Evolutionary conservation across 2,888 invertebrate genomes (phyloP).

Genomic region (Trilocha varians): DNA sequence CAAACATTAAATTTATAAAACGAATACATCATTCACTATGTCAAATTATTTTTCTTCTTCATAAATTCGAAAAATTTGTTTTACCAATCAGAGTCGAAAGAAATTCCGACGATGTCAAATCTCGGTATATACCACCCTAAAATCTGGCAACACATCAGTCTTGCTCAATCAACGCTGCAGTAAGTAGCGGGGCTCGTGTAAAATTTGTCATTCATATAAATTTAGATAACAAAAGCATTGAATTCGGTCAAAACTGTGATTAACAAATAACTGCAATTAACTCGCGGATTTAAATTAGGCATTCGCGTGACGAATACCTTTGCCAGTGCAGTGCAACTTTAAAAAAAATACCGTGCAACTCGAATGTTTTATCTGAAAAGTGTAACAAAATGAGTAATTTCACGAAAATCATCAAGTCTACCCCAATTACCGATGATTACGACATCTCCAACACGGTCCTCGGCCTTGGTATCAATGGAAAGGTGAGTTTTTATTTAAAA

Average conservation of each 20-base stretch:
- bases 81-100: too few relatives aligned
- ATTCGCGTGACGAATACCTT: conserved; percentile 10
- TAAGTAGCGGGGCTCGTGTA: conserved; percentile 11
- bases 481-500: conserved; percentile 62
- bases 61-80: too few relatives aligned
- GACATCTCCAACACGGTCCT: conserved; percentile 93
- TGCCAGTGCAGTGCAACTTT: conserved; percentile 21
- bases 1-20: too few relatives aligned
- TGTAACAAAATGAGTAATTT: conserved; percentile 51
- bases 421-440: conserved; percentile 91
- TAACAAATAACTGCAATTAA: background rate
- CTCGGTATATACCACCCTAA: too few relatives aligned
- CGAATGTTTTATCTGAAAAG: conserved; percentile 24
- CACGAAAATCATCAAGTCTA: conserved; percentile 78
- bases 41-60: background rate
- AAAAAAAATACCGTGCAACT: conserved; percentile 12
- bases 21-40: too few relatives aligned
- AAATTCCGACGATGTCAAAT: too few relatives aligned
- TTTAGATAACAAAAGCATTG: conserved; percentile 23
- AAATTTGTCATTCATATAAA: conserved; percentile 26
- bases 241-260: conserved; percentile 1
- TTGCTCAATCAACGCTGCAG: conserved; percentile 15
- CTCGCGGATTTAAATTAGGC: background rate
- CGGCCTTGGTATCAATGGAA: conserved; percentile 98
- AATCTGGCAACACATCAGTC: conserved; percentile 3